phyloP scores from a whole-genome alignment of 2,797 vertebrate species.

The Hyperoplus immaculatus region DNA sequence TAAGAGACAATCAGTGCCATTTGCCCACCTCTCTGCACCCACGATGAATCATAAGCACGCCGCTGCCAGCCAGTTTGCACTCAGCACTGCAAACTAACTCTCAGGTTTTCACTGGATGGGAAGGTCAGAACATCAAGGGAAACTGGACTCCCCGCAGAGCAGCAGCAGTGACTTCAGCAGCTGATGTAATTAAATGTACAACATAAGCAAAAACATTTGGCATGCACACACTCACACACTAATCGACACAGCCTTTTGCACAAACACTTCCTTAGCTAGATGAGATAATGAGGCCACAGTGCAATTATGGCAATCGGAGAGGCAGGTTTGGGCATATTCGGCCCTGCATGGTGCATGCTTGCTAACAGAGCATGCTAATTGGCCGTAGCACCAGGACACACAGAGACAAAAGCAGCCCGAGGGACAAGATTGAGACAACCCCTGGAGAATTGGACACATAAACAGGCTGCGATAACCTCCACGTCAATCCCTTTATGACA shows the following conservation, averaged over 20 bases:
- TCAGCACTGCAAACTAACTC: constrained; percentile 38
- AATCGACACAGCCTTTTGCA: constrained; percentile 27
- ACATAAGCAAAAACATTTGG: constrained; percentile 58
- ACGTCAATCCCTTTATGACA: constrained; percentile 80
- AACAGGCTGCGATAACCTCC: constrained; percentile 74
- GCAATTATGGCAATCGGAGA: constrained; percentile 79
- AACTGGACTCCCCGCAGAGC: constrained; percentile 50
- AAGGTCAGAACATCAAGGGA: constrained; percentile 52
- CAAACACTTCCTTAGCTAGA: constrained; percentile 52
- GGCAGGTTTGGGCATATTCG: constrained; percentile 80
- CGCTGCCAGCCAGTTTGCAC: constrained; percentile 35
- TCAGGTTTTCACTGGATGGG: constrained; percentile 29
- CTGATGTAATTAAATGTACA: constrained; percentile 64
- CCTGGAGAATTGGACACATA: constrained; percentile 48
- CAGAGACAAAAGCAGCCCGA: constrained; percentile 51
- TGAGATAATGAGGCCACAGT: constrained; percentile 72
- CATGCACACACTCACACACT: constrained; percentile 14
- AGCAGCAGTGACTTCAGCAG: constrained; percentile 46
- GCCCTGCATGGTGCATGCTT: constrained; percentile 63
- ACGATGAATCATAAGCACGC: constrained; percentile 54
- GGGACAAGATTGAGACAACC: constrained; percentile 58
- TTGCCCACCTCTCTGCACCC: constrained; percentile 62
- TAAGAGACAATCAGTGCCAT: constrained; percentile 71
- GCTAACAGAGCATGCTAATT: constrained; percentile 77
- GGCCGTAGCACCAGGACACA: constrained; percentile 66